phyloP scores from a whole-genome alignment of 2,888 invertebrate genomes.

The Tuta absoluta region DNA sequence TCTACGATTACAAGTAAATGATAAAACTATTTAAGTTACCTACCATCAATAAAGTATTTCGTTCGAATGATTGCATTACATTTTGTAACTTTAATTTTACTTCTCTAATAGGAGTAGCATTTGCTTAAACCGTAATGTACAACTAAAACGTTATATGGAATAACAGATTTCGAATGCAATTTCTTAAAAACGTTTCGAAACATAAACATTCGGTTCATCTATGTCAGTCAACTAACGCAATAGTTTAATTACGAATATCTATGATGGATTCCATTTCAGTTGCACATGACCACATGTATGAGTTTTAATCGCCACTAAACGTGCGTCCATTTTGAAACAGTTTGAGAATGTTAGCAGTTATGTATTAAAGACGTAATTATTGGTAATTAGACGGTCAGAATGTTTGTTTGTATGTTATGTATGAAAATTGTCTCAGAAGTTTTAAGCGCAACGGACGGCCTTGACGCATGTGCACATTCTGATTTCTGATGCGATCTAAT shows the following conservation, averaged over 20 bases:
- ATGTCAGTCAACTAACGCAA: slow-evolving; percentile 9
- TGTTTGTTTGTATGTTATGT: neutral
- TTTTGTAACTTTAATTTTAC: neutral
- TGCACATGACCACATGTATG: slow-evolving; percentile 10
- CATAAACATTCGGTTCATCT: slow-evolving; percentile 6
- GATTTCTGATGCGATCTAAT: neutral
- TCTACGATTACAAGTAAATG: slow-evolving; percentile 4
- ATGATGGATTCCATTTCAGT: slow-evolving; percentile 24
- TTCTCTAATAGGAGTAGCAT: slow-evolving; percentile 6
- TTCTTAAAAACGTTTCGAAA: slow-evolving; percentile 12
- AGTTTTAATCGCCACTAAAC: slow-evolving; percentile 15
- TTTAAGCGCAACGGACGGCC: neutral
- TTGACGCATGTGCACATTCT: neutral
- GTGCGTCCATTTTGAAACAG: slow-evolving; percentile 17
- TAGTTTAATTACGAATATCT: slow-evolving; percentile 19
- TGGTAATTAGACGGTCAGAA: slow-evolving; percentile 19
- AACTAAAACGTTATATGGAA: neutral
- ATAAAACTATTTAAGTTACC: neutral
- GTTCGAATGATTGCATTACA: neutral
- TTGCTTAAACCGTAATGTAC: neutral
- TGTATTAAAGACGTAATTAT: slow-evolving; percentile 22
- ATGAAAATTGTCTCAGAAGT: slow-evolving; percentile 9
- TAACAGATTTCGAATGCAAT: neutral
- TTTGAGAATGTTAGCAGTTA: slow-evolving; percentile 18
- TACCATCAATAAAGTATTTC: neutral